phyloP scores from a whole-genome alignment of 2,797 vertebrate genomes.

The Propithecus perrieri region DNA sequence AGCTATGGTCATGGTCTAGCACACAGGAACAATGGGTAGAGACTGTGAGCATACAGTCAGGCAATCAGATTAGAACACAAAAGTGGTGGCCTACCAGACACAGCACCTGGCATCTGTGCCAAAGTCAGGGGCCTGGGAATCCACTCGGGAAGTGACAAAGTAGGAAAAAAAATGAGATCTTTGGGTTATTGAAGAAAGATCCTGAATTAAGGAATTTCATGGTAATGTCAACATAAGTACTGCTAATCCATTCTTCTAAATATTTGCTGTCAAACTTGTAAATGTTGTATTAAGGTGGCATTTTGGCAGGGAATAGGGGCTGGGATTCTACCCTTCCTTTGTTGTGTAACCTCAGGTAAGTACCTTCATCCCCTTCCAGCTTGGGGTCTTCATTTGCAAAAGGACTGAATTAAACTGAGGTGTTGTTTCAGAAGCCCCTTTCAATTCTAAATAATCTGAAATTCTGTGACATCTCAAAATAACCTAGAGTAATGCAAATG shows the following conservation, averaged over 20 bases:
- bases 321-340: not conserved
- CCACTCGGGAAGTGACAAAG: not conserved
- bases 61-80: not conserved
- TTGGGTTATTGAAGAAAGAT: not conserved
- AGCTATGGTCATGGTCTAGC: not conserved
- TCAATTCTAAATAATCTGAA: slow-evolving; percentile 5
- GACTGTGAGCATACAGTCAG: not conserved
- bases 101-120: not conserved
- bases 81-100: not conserved
- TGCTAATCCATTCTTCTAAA: not conserved
- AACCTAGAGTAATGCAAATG: not conserved
- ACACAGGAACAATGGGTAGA: not conserved
- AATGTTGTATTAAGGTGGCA: not conserved
- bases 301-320: rapidly evolving
- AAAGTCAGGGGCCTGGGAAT: not conserved
- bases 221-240: not conserved
- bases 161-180: not conserved
- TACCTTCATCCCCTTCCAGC: not conserved
- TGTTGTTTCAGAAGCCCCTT: not conserved
- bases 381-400: not conserved
- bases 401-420: not conserved
- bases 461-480: slow-evolving; percentile 18
- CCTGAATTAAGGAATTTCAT: not conserved
- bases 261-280: not conserved
- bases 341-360: not conserved